These are phyloP conservation scores for Rhea americana DNA, from an alignment of 2,113 vertebrate genomes.

Conservation along the genomic window DNA sequence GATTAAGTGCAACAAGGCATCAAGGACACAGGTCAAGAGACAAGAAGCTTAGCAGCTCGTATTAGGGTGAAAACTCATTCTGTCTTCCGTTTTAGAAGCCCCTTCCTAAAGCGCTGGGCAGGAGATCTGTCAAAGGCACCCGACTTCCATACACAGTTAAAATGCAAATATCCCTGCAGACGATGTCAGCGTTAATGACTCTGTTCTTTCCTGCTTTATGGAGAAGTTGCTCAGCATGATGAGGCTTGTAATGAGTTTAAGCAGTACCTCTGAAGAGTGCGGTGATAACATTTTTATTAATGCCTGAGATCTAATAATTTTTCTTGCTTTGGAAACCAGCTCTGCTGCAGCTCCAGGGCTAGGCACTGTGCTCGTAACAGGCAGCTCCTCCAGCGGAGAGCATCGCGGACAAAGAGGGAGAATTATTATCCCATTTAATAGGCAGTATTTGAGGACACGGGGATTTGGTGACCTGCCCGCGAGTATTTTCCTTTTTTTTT, in stretches of 20 bases:
- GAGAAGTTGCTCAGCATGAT: conserved; percentile 19
- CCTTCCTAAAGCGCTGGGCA: background rate
- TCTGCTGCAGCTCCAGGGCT: background rate
- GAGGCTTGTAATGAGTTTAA: background rate
- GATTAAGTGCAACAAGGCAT: background rate
- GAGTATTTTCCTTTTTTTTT: background rate
- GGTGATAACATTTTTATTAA: conserved; percentile 57
- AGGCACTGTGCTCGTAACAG: background rate
- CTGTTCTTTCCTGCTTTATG: background rate
- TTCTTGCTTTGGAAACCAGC: background rate
- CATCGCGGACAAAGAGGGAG: too few species aligned
- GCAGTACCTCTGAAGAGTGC: background rate
- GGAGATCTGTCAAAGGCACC: background rate
- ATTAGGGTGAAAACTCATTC: conserved; percentile 5
- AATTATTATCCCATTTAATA: background rate
- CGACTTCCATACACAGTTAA: rapidly evolving
- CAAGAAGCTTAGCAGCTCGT: background rate
- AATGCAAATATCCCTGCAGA: background rate
- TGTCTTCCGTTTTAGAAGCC: background rate
- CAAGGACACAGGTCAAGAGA: background rate
- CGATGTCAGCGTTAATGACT: background rate
- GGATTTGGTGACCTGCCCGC: background rate
- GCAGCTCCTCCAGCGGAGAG: background rate
- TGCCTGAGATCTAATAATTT: conserved; percentile 17
- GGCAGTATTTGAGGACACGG: background rate